phyloP scores from a whole-genome alignment of 2,113 vertebrate species.

The Psilopsiagon aymara region DNA sequence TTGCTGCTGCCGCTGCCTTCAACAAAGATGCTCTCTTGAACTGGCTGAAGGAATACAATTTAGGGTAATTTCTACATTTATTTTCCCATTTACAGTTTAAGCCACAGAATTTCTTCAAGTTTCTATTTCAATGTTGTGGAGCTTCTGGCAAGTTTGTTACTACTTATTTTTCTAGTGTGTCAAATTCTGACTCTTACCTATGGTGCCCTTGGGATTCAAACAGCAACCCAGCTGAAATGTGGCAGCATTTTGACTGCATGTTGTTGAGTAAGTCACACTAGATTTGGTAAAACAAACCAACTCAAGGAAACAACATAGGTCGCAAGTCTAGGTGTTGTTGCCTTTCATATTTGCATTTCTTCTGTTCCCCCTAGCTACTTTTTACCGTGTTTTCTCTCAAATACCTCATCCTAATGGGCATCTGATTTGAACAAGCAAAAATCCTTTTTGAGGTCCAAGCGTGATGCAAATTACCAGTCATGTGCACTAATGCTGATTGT shows the following conservation, averaged over 20 bases:
- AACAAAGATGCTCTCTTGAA: slow-evolving; percentile 98
- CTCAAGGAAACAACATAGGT: not conserved
- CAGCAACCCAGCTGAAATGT: not conserved
- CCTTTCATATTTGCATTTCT: not conserved
- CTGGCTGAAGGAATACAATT: slow-evolving; percentile 97
- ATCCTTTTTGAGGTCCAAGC: not conserved
- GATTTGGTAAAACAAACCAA: not conserved
- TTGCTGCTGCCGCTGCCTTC: slow-evolving; percentile 95
- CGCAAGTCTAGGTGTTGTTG: not conserved
- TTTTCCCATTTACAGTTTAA: not conserved
- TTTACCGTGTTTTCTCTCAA: not conserved
- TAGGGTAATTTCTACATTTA: slow-evolving; percentile 80
- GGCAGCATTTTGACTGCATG: not conserved
- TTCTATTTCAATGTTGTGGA: not conserved
- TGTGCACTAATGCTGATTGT: not conserved
- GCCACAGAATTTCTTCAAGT: not conserved
- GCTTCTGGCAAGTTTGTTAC: not conserved
- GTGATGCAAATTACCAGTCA: not conserved
- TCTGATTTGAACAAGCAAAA: not conserved
- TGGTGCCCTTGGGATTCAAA: not conserved
- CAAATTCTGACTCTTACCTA: not conserved
- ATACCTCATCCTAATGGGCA: not conserved
- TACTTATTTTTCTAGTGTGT: not conserved
- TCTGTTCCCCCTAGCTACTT: not conserved
- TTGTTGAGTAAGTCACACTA: not conserved